Conservation (phyloP, 30 jellyfish, hydroid and myxozoan genomes). For the Turritopsis dohrnii region DNA sequence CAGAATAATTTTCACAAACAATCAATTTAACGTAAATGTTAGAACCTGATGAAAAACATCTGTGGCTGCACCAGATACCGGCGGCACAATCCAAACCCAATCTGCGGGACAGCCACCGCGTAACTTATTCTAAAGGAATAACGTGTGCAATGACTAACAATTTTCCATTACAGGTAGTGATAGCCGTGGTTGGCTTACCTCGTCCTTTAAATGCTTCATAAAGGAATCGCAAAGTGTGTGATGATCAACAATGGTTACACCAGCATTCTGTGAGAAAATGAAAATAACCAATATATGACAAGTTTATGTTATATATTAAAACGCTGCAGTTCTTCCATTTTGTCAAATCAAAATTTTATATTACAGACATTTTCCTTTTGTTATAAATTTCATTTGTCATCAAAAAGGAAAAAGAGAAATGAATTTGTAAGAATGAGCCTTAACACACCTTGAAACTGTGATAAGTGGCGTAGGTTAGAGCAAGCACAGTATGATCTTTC, state of each 20-base stretch:
- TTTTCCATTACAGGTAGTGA: background rate
- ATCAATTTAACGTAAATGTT: too few relatives aligned
- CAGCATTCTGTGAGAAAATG: constrained; percentile 52
- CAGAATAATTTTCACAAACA: too few relatives aligned
- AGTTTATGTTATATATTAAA: too few relatives aligned
- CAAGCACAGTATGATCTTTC: constrained; percentile 83
- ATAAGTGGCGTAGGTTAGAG: constrained; percentile 69
- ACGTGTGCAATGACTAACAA: too few relatives aligned
- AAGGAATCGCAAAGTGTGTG: constrained; percentile 88
- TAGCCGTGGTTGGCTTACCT: constrained; percentile 47
- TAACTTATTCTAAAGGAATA: constrained; percentile 79
- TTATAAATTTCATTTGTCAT: too few relatives aligned
- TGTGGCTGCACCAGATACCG: constrained; percentile 76
- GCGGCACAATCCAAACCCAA: constrained; percentile 99
- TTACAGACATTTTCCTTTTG: too few relatives aligned
- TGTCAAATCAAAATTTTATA: too few relatives aligned
- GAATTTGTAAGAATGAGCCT: too few relatives aligned
- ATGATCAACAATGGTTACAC: constrained; percentile 91
- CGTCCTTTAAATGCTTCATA: constrained; percentile 88
- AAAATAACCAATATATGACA: too few relatives aligned
- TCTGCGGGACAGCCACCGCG: constrained; percentile 99
- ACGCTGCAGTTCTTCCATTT: too few relatives aligned
- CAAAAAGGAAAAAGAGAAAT: too few relatives aligned
- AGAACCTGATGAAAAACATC: constrained; percentile 98
- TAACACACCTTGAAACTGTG: constrained; percentile 86